These are phyloP conservation scores for Garra rufa DNA, from an alignment of 2,113 vertebrate genomes.

Conservation along the genomic window DNA sequence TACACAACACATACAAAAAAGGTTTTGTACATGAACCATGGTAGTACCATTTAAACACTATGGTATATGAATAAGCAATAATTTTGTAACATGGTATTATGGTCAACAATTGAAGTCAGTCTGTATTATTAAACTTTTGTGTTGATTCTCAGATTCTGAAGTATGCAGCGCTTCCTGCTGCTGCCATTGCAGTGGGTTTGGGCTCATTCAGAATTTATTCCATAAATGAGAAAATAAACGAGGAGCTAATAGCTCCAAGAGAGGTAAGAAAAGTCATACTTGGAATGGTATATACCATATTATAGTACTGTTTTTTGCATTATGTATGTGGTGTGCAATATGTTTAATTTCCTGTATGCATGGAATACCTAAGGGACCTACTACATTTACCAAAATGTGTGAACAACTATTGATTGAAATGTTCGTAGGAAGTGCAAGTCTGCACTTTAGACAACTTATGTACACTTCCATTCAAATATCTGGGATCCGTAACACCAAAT, in stretches of 20 bases:
- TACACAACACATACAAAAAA: background rate
- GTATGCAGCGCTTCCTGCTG: constrained; percentile 68
- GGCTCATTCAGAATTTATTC: constrained; percentile 69
- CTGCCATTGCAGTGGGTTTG: constrained; percentile 62
- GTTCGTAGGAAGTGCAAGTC: background rate
- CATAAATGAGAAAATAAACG: constrained; percentile 64
- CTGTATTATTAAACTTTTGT: background rate
- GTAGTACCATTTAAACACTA: background rate
- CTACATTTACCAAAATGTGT: background rate
- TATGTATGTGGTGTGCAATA: background rate
- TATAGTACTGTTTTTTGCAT: background rate
- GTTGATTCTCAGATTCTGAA: constrained; percentile 73
- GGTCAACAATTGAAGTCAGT: background rate
- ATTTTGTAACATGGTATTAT: background rate
- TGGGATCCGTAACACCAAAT: background rate
- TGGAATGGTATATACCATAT: background rate
- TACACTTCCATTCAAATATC: background rate
- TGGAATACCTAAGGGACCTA: background rate
- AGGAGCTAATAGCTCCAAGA: constrained; percentile 62
- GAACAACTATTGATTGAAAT: background rate
- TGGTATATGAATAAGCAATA: background rate
- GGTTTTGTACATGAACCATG: background rate
- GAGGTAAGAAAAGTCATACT: constrained; percentile 68
- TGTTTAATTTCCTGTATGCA: background rate
- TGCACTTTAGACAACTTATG: background rate